Percentiles rank a stretch among this genome's conserved stretches.
phyloP scores from a whole-genome alignment of 2,888 invertebrate species.

The Napeogenes sylphis region DNA sequence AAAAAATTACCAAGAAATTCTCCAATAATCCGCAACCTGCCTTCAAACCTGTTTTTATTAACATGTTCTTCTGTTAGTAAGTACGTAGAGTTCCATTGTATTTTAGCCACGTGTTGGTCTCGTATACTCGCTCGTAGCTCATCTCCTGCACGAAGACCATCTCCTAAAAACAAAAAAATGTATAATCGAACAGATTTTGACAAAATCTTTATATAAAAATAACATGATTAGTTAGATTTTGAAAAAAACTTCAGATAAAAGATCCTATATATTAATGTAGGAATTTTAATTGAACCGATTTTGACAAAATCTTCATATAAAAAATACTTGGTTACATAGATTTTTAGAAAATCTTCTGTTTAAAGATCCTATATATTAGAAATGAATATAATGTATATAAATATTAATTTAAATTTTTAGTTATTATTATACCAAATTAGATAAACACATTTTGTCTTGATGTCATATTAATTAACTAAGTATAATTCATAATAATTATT shows the following conservation, averaged over 20 bases:
- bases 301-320: too few relatives aligned
- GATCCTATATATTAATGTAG: background rate
- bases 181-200: background rate
- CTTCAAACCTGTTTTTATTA: conserved; percentile 38
- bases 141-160: conserved; percentile 47
- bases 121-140: conserved; percentile 38
- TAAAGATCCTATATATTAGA: too few relatives aligned
- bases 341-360: too few relatives aligned
- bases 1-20: conserved; percentile 68
- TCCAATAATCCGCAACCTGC: conserved; percentile 59
- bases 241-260: background rate
- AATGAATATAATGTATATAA: too few relatives aligned
- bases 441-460: too few relatives aligned
- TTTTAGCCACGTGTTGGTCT: conserved; percentile 42
- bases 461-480: too few relatives aligned
- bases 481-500: too few relatives aligned
- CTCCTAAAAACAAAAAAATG: conserved; percentile 27
- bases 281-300: too few relatives aligned
- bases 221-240: too few relatives aligned
- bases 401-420: too few relatives aligned
- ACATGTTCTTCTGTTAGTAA: conserved; percentile 43
- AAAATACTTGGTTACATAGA: too few relatives aligned
- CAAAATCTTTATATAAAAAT: background rate
- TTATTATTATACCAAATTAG: too few relatives aligned
- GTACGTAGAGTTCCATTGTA: conserved; percentile 48